These are phyloP conservation scores for Cryptocheilus praepositus DNA, from an alignment of 2,888 invertebrate genomes.

Conservation along the genomic window DNA sequence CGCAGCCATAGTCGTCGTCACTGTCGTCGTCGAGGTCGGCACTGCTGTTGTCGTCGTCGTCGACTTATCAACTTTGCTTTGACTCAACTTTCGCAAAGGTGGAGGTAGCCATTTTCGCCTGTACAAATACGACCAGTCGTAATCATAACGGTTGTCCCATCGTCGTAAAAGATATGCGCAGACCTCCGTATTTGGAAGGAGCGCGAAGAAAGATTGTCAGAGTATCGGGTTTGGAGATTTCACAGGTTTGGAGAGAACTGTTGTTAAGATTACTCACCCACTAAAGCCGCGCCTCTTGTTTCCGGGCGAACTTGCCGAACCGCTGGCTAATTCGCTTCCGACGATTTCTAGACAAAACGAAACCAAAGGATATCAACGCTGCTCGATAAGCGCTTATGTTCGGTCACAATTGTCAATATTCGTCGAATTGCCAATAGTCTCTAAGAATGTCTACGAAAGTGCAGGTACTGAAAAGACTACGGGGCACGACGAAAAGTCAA, in stretches of 20 bases:
- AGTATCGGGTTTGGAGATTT: background rate
- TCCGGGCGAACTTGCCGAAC: conserved; percentile 86
- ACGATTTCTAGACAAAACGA: conserved; percentile 79
- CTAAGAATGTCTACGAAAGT: background rate
- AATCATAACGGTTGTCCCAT: too few species aligned
- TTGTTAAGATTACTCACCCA: conserved; percentile 79
- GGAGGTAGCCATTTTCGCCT: conserved; percentile 93
- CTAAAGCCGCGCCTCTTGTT: conserved; percentile 90
- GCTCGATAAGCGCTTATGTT: too few species aligned
- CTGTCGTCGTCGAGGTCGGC: conserved; percentile 56
- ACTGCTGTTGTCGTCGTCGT: conserved; percentile 40
- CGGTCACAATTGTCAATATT: too few species aligned
- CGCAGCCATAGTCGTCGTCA: conserved; percentile 42
- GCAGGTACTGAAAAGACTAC: too few species aligned
- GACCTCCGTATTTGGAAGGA: too few species aligned
- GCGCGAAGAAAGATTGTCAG: too few species aligned
- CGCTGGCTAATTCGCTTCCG: conserved; percentile 79
- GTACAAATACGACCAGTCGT: conserved; percentile 28
- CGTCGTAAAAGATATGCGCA: too few species aligned
- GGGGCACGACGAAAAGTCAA: too few species aligned
- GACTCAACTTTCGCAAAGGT: conserved; percentile 90
- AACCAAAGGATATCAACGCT: too few species aligned
- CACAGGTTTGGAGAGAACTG: background rate
- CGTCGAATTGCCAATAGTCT: too few species aligned
- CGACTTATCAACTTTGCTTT: conserved; percentile 90